Percentiles rank a stretch among this genome's conserved stretches.
These are phyloP conservation scores for Amphiura filiformis DNA, from an alignment of 35 echinoderm and acorn worm genomes.

Conservation along the genomic window DNA sequence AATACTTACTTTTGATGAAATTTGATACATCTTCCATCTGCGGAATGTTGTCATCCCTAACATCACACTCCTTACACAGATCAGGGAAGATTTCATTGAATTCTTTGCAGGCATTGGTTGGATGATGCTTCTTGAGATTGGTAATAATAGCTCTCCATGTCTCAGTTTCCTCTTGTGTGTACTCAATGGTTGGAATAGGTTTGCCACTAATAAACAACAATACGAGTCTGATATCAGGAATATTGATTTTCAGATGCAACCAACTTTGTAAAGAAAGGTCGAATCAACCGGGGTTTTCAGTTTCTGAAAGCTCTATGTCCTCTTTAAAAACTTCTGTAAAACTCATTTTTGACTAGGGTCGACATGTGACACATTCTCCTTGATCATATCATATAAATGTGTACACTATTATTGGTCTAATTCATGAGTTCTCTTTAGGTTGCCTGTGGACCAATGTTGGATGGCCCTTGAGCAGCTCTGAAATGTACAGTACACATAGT, in stretches of 20 bases:
- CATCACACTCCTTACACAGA: slow-evolving; percentile 20
- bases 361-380: too few relatives aligned
- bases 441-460: too few relatives aligned
- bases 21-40: slow-evolving; percentile 55
- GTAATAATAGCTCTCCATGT: slow-evolving; percentile 35
- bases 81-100: slow-evolving; percentile 30
- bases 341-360: too few relatives aligned
- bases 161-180: slow-evolving; percentile 25
- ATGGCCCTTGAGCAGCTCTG: too few relatives aligned
- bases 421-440: too few relatives aligned
- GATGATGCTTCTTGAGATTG: slow-evolving; percentile 31
- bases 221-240: neutral
- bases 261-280: neutral
- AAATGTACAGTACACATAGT: too few relatives aligned
- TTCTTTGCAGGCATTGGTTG: slow-evolving; percentile 47
- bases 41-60: slow-evolving; percentile 37
- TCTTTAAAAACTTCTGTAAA: too few relatives aligned
- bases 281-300: neutral
- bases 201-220: slow-evolving; percentile 8
- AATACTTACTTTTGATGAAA: slow-evolving; percentile 52
- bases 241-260: neutral
- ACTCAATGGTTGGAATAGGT: slow-evolving; percentile 35
- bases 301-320: too few relatives aligned
- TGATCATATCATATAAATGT: neutral
- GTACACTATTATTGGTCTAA: too few relatives aligned